Base-by-base conservation (phyloP, 2,888 invertebrate species). In the Leptura quadrifasciata region DNA sequence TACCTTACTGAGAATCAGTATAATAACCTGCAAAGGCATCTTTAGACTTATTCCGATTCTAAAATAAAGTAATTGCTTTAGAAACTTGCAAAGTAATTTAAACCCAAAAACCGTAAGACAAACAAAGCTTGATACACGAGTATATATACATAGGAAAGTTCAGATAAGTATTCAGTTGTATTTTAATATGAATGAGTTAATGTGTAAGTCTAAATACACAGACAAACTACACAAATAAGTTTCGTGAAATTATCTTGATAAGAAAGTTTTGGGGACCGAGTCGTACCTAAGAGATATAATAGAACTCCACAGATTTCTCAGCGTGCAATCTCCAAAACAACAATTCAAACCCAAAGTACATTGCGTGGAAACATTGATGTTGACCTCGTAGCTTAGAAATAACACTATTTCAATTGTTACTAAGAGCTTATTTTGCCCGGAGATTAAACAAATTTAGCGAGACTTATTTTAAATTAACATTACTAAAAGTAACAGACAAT, bases 311-410 rank as follows among this genome's bases (percentile, higher is more conserved):
- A 84, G 80, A 83, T 84, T 84, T 83, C 83, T 82, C 81, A 82
- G 82, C 81, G 81, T 84, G 85, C 85, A 87, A 86, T 86, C 86
- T 85, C 85, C 85, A 83, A 85, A 85, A 85, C 86, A 85, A 85
- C 86, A 87, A 86, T 86, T 86, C 82, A 84, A 85, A 84, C 84
- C 85, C 85, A 84, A 84, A 87, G 85, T 89, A 88, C 86, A 89
- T 89, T 86, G 88, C 86, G 80, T 82, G 83, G 83, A 89, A 89
- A 88, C 88, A 88, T 88, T 88, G 87, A 88, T 88, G 89, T 86
- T 88, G 88, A 88, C 88, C 88, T 87, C 87, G 84, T 84, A 86
- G 86, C 86, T 86, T 82, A 88, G 88, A 88, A 88, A 87, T 87
- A 86, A 86, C 85, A 86, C 83, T 86, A 87, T 88, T 87, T 87